Base-by-base conservation (phyloP, 53 echinoderm and acorn worm species). In the Echinometra lucunter region DNA sequence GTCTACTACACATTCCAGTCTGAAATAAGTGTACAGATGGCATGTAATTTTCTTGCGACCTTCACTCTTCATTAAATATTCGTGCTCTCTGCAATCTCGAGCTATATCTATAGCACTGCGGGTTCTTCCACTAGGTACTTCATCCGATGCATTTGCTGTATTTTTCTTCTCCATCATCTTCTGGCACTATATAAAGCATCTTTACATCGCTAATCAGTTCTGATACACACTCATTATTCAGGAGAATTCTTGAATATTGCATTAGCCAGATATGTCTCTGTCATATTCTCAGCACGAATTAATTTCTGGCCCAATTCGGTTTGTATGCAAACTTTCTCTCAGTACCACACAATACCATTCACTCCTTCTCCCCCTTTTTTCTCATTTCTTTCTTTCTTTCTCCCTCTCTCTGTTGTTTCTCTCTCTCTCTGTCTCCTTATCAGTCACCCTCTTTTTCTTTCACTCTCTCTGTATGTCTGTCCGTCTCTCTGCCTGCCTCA, bases 41-140 rank as follows among this genome's bases (percentile, higher is more conserved):
- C 16, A 45, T 44, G 47, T 45, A 83, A 45, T 83, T 83, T 47
- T 83, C 83, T 47, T 45, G 44, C 45, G 83, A 83, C 83, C 83
- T 83, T 83, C 83, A 83, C 44, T 83, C 44, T 83, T 83, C 83
- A 83, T 83, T 83, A 44, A 83, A 83, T 83, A 83, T 83, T 83
- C 83, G 44, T 83, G 44, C 83, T 47, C 83, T 47, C 45, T 23
- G 44, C 11, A 83, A 83, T 83, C 83, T 47, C 25, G 8, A 23
- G 27, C 47, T 83, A 34, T 83, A n/a, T 83, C 21, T 83, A 2
- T n/a, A 53, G 23, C 25, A 63, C 63, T 63, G 25, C 25, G 6
- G 16, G 80, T 44, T 45, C 23, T 45, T 83, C n/a, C 0, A 32
- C 1, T 15, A 34, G 32, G 32, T 32, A 69, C 69, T 1, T 34